Base-by-base conservation (phyloP, 2,797 vertebrate genomes). In the Sitta carolinensis region DNA sequence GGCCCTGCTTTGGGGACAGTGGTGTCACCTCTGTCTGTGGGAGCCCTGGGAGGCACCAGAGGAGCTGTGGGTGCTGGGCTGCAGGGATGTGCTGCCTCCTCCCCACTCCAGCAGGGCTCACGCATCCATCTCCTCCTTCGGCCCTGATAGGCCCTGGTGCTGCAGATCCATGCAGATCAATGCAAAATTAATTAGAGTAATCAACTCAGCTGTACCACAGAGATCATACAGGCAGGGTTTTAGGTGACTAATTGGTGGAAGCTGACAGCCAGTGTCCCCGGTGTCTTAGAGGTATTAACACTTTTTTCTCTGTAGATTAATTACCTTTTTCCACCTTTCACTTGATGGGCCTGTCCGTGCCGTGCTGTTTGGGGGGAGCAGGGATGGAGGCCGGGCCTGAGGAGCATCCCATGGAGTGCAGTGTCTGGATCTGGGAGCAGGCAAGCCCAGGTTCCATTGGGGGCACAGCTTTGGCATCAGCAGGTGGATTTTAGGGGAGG, bases 161-260 rank as follows among this genome's bases (percentile, higher is more conserved):
- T 87, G 95, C 96, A 72, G 97, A 98, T 97, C 97, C 95, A 90
- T 97, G 95, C 62, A 54, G 96, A 97, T 98, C 97, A 86, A 98
- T 98, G 97, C 96, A 97, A 98, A 98, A 98, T 98, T 97, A 98
- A 98, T 98, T 98, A 98, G 97, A 98, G 97, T 97, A 98, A 98
- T 98, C 98, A 98, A 97, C 96, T 97, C 91, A 74, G 97, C 97
- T 92, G 89, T 93, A 95, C 94, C 94, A 76, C 38, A 57, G 96
- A 97, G 96, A 96, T 97, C 96, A 95, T 97, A 95, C 96, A 95
- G 95, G 86, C 93, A 76, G 96, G 97, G 94, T 96, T 97, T 95
- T 95, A 94, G 95, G 97, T 97, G 97, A 97, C 97, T 98, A 98
- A 98, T 97, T 98, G 97, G 97, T 97, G 95, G 96, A 97, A 96